Base-by-base conservation (phyloP, 2,888 invertebrate genomes). In the Antheraea assamensis region DNA sequence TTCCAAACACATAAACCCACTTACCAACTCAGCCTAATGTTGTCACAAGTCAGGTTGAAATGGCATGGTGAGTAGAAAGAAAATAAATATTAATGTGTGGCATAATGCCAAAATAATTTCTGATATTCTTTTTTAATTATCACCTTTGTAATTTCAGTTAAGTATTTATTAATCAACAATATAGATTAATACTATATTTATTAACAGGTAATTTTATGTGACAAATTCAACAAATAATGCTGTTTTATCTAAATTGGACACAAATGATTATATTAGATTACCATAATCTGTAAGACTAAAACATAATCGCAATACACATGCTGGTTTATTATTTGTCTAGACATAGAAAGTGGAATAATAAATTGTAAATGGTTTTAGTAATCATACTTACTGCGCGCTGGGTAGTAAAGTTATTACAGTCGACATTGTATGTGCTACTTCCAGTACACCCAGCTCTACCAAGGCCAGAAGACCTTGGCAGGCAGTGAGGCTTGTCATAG, bases 381-480 rank as follows among this genome's bases (percentile, higher is more conserved):
- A 64, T 7, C 61, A 19, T 52, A 88, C 95, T 95, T 91, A 97
- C 97, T 95, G 96, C 75, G 96, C 95, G 79, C 95, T 95, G 13
- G 96, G 95, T 71, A 97, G 87, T 82, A 96, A 93, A 21, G 96
- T 95, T 71, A 96, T 95, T 71, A 97, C 94, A 73, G 96, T 96
- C 2, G 96, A 95, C 87, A 97, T 93, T 0, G 96, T 95, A 71
- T 95, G 93, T 3, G 95, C 93, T 66, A 95, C 91, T 79, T 96
- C 95, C 74, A 97, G 84, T 2, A 95, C 93, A 42, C 96, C 96
- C 72, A 95, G 93, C 82, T 96, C 95, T 30, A 96, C 96, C 55
- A 97, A 88, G 66, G 95, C 95, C 64, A 97, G 91, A 70, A 97
- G 90, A 2, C 96, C 96, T 80, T 96, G 96, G 79, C 96, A 96